These are phyloP conservation scores for Podarcis lilfordi DNA, from an alignment of 2,797 vertebrate genomes.

Conservation along the genomic window DNA sequence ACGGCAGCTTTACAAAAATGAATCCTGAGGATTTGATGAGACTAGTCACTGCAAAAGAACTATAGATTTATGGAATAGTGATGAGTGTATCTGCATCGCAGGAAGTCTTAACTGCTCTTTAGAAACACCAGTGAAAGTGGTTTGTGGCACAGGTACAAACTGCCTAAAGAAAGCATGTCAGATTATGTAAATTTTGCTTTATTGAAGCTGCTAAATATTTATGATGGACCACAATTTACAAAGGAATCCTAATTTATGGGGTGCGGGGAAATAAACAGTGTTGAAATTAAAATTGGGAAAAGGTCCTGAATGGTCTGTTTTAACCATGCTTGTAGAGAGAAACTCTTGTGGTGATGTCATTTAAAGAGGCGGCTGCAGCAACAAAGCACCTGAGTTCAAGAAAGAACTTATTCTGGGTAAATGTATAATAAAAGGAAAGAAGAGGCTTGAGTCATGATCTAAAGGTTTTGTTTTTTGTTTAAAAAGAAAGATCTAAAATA, in stretches of 20 bases:
- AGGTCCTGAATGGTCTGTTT: conserved; percentile 48
- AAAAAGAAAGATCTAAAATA: conserved; percentile 40
- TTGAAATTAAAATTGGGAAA: conserved; percentile 43
- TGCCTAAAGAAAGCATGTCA: conserved; percentile 74
- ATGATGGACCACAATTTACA: conserved; percentile 56
- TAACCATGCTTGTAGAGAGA: conserved; percentile 24
- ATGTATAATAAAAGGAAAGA: conserved; percentile 37
- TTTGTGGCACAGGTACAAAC: conserved; percentile 60
- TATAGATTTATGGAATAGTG: conserved; percentile 53
- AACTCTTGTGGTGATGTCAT: conserved; percentile 45
- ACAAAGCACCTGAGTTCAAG: not conserved
- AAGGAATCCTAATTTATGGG: conserved; percentile 53
- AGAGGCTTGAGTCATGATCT: conserved; percentile 53
- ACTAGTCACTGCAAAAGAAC: conserved; percentile 56
- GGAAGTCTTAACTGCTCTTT: conserved; percentile 52
- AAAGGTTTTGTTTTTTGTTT: conserved; percentile 49
- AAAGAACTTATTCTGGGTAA: not conserved
- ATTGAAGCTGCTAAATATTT: conserved; percentile 69
- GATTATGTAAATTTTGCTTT: conserved; percentile 70
- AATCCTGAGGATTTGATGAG: conserved; percentile 69
- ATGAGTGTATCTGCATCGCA: conserved; percentile 53
- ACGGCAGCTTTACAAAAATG: conserved; percentile 57
- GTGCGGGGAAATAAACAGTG: conserved; percentile 11
- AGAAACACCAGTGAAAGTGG: conserved; percentile 44
- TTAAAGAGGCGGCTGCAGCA: conserved; percentile 69